These are phyloP conservation scores for Orycteropus afer DNA, from an alignment of 2,113 vertebrate genomes.

Conservation along the genomic window DNA sequence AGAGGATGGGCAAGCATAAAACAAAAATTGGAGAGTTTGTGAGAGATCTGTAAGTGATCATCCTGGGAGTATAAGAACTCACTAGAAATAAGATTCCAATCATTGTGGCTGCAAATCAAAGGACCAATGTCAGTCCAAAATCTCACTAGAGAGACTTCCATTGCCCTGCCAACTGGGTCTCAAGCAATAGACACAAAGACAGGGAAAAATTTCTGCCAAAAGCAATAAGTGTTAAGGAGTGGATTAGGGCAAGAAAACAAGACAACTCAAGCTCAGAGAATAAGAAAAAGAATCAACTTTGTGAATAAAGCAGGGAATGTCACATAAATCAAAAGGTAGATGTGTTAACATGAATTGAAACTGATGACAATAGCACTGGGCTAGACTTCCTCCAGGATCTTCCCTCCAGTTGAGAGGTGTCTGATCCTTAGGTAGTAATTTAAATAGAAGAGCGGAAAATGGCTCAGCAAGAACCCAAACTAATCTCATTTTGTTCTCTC, in stretches of 20 bases:
- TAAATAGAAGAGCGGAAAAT: background rate
- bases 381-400: background rate
- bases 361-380: background rate
- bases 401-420: no score
- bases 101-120: background rate
- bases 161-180: rapidly evolving
- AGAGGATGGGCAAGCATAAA: background rate
- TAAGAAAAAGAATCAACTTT: background rate
- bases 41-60: background rate
- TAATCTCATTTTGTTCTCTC: background rate
- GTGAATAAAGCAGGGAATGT: background rate
- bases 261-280: background rate
- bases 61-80: background rate
- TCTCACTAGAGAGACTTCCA: background rate
- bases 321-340: background rate
- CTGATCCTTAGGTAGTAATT: background rate
- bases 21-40: no score
- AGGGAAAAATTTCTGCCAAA: background rate
- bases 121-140: background rate
- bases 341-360: background rate
- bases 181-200: background rate
- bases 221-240: background rate
- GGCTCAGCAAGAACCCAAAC: background rate
- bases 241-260: background rate
- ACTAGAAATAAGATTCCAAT: background rate